A percentile compares a stretch with the other conserved stretches of the same genome.
These are phyloP conservation scores for Gerris lacustris DNA, from an alignment of 2,888 invertebrate species.

Conservation along the genomic window DNA sequence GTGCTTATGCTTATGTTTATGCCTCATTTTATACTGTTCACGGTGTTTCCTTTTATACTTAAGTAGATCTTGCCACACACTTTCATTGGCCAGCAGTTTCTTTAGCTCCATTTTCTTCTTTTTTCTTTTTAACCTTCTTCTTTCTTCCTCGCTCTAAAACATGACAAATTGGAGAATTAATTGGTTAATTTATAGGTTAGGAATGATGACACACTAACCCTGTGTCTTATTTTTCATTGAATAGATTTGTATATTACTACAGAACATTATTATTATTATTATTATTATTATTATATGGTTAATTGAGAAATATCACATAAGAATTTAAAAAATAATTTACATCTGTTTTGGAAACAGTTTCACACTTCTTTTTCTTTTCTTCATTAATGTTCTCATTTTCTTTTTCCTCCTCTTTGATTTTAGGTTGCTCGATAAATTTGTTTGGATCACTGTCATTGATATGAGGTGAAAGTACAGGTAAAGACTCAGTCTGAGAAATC, in stretches of 20 bases:
- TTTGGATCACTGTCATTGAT: background rate
- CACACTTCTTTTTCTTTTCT: conserved; percentile 5
- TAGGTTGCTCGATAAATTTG: background rate
- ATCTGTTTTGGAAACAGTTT: background rate
- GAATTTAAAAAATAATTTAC: background rate
- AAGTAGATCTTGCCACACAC: conserved; percentile 1
- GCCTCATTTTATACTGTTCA: conserved; percentile 38
- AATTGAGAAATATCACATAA: too few relatives aligned
- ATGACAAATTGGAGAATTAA: conserved; percentile 18
- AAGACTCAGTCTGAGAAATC: background rate
- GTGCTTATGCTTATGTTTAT: conserved; percentile 66
- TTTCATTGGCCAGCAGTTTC: conserved; percentile 2
- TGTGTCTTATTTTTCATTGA: too few relatives aligned
- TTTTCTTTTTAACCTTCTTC: conserved; percentile 55
- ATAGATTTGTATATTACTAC: too few relatives aligned
- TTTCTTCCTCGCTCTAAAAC: conserved; percentile 28
- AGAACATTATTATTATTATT: too few relatives aligned
- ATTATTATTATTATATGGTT: too few relatives aligned
- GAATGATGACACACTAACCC: too few relatives aligned
- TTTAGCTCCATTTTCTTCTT: conserved; percentile 40
- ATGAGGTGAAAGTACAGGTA: background rate
- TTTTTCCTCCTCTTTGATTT: conserved; percentile 24
- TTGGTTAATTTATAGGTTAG: too few relatives aligned
- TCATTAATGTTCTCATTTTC: conserved; percentile 18
- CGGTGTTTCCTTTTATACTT: conserved; percentile 25